Conservation (phyloP, 2,888 invertebrate genomes). For the Parthenolecanium corni region DNA sequence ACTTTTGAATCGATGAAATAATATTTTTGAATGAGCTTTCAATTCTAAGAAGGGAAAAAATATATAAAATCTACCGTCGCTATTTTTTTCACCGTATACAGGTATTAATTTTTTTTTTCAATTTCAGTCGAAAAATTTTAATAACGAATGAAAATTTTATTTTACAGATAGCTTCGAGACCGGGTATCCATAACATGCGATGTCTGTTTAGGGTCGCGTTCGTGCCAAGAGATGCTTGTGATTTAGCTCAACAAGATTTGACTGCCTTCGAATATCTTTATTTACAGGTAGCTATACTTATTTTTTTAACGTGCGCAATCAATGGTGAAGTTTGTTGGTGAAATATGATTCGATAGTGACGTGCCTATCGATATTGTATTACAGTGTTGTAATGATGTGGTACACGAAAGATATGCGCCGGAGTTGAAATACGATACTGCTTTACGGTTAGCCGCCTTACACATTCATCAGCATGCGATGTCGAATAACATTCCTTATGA, state of each 20-base stretch:
- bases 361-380: conserved; percentile 30
- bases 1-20: too few species aligned
- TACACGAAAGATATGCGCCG: conserved; percentile 78
- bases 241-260: conserved; percentile 68
- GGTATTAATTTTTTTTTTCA: too few species aligned
- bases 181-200: conserved; percentile 78
- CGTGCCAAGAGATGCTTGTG: conserved; percentile 75
- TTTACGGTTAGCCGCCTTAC: conserved; percentile 71
- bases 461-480: conserved; percentile 80
- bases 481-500: conserved; percentile 67
- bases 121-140: too few species aligned
- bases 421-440: conserved; percentile 82
- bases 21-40: too few species aligned
- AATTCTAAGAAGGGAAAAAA: too few species aligned
- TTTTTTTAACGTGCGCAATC: not conserved
- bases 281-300: conserved; percentile 47
- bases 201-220: conserved; percentile 82
- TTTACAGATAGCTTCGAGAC: conserved; percentile 72
- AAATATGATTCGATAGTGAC: not conserved
- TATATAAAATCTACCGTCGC: too few species aligned
- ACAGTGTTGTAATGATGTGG: conserved; percentile 85
- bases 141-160: too few species aligned
- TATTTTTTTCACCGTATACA: too few species aligned
- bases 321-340: not conserved
- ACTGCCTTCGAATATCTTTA: conserved; percentile 81